Evolutionary conservation across 2,797 vertebrate species (phyloP), one percentile per base, ranked within the genome.

Genomic region (Mus minutoides): DNA sequence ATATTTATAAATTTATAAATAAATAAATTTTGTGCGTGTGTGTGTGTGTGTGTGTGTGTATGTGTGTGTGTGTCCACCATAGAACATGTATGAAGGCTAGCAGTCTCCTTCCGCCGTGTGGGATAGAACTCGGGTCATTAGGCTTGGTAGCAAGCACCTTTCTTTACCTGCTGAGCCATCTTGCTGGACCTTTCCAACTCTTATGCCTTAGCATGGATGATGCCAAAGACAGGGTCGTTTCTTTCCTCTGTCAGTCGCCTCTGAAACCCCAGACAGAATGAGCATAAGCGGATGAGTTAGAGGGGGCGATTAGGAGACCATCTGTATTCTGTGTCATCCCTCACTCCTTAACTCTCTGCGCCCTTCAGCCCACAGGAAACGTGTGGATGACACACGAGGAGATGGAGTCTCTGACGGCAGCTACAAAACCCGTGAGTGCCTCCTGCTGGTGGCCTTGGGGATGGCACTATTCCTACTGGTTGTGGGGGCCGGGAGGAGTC

Each of bases 351-450:
- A 88, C 69, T 14, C 46, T 37, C n/a, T 89, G 40, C 0, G 56
- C 58, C 73, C 78, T 84, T 95, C 97, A 99, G 99, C 99, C 99
- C 49, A 99, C 99, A 97, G 99, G 99, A 98, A 99, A 99, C 46
- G 99, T 99, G 86, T 99, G 99, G 99, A 99, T 99, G 99, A 99
- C 99, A 64, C 99, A 99, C 0, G 99, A 99, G 2, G 99, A 99
- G 98, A 99, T 99, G 99, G 99, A 99, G 98, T 98, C 99, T 13
- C 98, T 99, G 93, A 99, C 99, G 0, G 99, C 99, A 3, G 99
- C 99, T 37, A 99, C 98, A 95, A 99, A 99, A 97, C 99, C 99
- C 92, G 99, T 99, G 95, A 99, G 99, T 98, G 94, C 54, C 88
- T 94, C 84, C 79, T 88, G 89, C 62, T 17, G 37, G 76, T 9